Conservation (phyloP, 1,140 invertebrate genomes). For the Frieseomelitta varia region DNA sequence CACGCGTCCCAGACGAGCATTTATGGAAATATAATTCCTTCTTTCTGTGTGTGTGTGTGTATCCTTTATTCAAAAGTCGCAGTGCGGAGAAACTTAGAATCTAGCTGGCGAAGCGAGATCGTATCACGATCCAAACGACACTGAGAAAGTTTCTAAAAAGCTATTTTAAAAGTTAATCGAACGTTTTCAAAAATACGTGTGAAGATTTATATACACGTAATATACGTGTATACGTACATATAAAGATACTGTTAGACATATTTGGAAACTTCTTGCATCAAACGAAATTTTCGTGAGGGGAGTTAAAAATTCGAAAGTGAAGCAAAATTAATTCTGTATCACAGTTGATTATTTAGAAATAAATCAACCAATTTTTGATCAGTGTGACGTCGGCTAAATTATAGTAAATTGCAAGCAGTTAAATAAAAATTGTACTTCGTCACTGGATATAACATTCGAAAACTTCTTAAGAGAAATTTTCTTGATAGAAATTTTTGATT, state of each 20-base stretch:
- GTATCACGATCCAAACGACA: conserved; percentile 5
- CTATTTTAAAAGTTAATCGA: conserved; percentile 23
- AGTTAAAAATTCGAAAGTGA: no score
- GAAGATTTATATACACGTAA: no score
- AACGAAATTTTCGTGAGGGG: background rate
- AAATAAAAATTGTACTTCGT: no score
- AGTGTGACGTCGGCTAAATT: background rate
- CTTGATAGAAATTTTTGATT: no score
- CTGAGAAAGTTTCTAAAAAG: background rate
- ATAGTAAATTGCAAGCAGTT: background rate
- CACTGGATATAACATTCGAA: no score
- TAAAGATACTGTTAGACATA: background rate
- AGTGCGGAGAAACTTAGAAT: conserved; percentile 39
- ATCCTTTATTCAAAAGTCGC: conserved; percentile 66
- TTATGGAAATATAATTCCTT: conserved; percentile 68
- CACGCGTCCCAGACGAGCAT: conserved; percentile 58
- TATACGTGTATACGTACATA: no score
- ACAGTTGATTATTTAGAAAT: background rate
- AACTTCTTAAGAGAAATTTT: no score
- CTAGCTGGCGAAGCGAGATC: conserved; percentile 22
- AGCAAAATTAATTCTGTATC: background rate
- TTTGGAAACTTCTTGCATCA: no score
- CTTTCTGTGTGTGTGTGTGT: conserved; percentile 4
- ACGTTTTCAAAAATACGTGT: background rate
- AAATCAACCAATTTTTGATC: background rate